Conservation (phyloP, 2,888 invertebrate genomes). For the Cryptophagus acutangulus region DNA sequence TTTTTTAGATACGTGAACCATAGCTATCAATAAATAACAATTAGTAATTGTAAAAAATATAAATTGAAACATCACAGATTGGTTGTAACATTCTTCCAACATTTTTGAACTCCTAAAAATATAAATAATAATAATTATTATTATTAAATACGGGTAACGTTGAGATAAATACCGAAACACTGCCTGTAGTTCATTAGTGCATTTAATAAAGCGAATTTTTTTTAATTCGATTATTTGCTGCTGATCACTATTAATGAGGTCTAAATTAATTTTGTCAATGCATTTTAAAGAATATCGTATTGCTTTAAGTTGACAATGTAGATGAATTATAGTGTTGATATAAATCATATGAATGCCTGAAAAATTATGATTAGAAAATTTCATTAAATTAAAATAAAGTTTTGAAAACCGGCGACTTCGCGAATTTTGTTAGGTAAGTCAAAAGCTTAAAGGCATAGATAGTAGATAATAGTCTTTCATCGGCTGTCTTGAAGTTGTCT, state of each 20-base stretch:
- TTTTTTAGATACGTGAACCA: neutral
- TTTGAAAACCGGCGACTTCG: no score
- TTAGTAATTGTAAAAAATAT: neutral
- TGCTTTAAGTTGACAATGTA: conserved; percentile 15
- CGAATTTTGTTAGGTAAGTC: no score
- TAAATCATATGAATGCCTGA: conserved; percentile 17
- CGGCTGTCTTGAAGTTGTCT: no score
- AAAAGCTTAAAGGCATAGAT: no score
- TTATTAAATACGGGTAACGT: neutral
- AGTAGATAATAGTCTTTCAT: no score
- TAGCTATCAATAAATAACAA: neutral
- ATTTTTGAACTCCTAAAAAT: neutral
- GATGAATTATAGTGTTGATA: conserved; percentile 14
- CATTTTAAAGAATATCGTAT: conserved; percentile 16
- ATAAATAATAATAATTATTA: neutral
- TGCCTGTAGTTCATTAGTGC: conserved; percentile 21
- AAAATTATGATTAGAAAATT: no score
- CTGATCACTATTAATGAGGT: conserved; percentile 1
- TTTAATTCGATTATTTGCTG: conserved; percentile 11
- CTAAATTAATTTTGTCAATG: conserved; percentile 15
- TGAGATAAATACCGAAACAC: conserved; percentile 20
- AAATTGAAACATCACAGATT: neutral
- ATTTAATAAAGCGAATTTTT: conserved; percentile 20
- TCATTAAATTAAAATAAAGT: no score
- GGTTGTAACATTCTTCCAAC: neutral